Base-by-base conservation (phyloP, 2,797 vertebrate species). In the Megaceryle alcyon region DNA sequence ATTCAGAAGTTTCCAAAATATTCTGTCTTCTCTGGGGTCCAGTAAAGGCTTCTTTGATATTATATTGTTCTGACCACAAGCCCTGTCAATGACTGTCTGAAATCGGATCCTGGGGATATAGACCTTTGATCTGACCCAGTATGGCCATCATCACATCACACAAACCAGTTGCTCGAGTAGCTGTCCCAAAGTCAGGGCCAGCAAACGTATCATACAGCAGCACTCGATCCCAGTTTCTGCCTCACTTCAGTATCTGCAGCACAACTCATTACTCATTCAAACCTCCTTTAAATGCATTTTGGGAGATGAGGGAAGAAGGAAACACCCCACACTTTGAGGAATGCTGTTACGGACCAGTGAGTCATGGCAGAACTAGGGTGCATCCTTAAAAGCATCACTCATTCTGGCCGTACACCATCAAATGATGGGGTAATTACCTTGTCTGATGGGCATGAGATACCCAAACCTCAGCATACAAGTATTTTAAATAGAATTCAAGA, bases 131-230 rank as follows among this genome's bases (percentile, higher is more conserved):
- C 12, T 49, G 31, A 26, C 31, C 35, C 37, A 31, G 51, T 11
- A 60, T 3, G 20, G 16, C 31, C 57, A 54, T 9, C 43, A 39
- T 23, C 63, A 69, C 2, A 0, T 53, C 9, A 44, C 43, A 46
- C 19, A 48, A 86, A 57, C 8, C 25, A 29, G n/a, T 6, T 51
- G 29, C 44, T 53, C 31, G 2, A 49, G 64, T 29, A 1, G 2
- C 9, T 39, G 61, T 29, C 31, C 46, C 17, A 3, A 19, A 71
- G 31, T 7, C 1, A 0, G 19, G 33, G 26, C 8, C 57, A 64
- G 48, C 0, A 0, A 0, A 4, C 16, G 6, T 59, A 35, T 21
- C 60, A 19, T 12, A 41, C 9, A 59, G n/a, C 37, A 57, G 16
- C 5, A 8, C 43, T 56, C 1, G 0, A 63, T 18, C 33, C 43